A percentile compares a stretch with the other conserved stretches of the same genome.
These are phyloP conservation scores for Thalassarche chlororhynchos DNA, from an alignment of 2,113 vertebrate genomes.

Conservation along the genomic window DNA sequence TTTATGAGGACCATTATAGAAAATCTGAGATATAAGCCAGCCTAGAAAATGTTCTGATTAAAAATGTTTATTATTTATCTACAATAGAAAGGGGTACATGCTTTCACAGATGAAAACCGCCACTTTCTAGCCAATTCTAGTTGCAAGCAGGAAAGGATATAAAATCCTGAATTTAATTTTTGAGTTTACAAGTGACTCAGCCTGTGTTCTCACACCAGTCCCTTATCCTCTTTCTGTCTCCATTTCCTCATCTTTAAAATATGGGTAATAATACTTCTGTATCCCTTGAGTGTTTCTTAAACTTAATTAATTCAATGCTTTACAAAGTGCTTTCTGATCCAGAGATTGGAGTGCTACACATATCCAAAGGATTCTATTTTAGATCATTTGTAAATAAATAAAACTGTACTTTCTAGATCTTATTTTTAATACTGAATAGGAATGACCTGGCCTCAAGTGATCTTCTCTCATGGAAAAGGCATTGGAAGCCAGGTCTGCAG, in stretches of 20 bases:
- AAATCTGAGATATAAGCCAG: neutral
- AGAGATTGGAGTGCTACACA: neutral
- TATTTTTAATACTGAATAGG: neutral
- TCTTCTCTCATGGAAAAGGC: neutral
- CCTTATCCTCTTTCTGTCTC: conserved; percentile 7
- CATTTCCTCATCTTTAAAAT: conserved; percentile 64
- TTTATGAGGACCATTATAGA: neutral
- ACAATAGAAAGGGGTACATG: neutral
- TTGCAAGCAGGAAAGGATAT: neutral
- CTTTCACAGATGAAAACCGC: neutral
- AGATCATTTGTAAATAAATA: conserved; percentile 17
- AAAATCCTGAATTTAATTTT: conserved; percentile 10
- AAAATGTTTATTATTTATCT: neutral
- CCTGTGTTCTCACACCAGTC: neutral
- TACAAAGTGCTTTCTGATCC: conserved; percentile 11
- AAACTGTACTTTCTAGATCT: neutral
- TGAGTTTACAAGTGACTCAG: conserved; percentile 12
- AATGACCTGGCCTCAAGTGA: neutral
- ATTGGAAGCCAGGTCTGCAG: neutral
- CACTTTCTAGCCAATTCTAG: neutral
- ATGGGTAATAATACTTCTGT: conserved; percentile 48
- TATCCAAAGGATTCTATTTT: neutral
- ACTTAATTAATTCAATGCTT: conserved; percentile 49
- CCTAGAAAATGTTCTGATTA: neutral
- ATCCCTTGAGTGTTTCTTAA: conserved; percentile 35